Conservation (phyloP, 2,113 vertebrate species). For the Budorcas taxicolor region DNA sequence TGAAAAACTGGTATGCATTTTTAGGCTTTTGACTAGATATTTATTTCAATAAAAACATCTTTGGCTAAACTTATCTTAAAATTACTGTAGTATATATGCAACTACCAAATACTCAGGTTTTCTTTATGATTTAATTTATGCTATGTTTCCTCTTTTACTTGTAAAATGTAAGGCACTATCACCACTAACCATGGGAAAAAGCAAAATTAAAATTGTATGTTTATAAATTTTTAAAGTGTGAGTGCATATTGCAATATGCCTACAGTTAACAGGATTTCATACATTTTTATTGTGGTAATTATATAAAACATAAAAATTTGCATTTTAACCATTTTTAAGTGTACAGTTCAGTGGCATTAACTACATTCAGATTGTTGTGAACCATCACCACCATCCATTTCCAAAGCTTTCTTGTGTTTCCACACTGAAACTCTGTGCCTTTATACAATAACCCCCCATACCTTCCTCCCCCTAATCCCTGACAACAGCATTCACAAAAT, state of each 20-base stretch:
- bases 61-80: not conserved
- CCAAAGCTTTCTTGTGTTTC: not conserved
- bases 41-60: not conserved
- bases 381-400: not conserved
- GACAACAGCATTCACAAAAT: not conserved
- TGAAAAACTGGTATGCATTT: not conserved
- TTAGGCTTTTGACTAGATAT: not conserved
- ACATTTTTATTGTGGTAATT: not conserved
- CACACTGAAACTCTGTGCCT: not conserved
- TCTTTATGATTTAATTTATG: not conserved
- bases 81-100: not conserved
- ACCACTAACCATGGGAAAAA: not conserved
- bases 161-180: constrained; percentile 6
- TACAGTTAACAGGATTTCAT: not conserved
- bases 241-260: not conserved
- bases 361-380: not conserved
- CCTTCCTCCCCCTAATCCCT: not conserved
- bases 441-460: not conserved
- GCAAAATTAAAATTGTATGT: not conserved
- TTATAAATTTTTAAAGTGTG: constrained; percentile 1
- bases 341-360: not conserved
- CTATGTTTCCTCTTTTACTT: not conserved
- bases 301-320: not conserved
- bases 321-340: not conserved
- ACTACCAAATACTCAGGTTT: not conserved